Conservation (phyloP, 2,797 vertebrate species). For the Anas bahamensis region DNA sequence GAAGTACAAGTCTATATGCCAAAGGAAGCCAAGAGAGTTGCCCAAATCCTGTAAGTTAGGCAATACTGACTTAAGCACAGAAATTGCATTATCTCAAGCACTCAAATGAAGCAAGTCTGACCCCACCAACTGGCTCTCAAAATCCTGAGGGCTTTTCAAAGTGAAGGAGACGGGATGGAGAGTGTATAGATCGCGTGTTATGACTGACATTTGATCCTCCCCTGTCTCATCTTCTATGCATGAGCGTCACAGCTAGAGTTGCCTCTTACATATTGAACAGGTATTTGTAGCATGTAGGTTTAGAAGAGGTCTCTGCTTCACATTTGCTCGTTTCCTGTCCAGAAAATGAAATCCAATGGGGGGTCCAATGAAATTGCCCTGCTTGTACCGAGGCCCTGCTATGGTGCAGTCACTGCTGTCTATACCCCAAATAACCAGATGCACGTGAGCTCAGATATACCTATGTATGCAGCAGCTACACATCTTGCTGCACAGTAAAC, state of each 20-base stretch:
- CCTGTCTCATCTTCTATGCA: conserved; percentile 21
- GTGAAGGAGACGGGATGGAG: background rate
- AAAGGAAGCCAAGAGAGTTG: conserved; percentile 25
- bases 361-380: rapidly evolving
- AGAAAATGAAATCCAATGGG: background rate
- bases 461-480: background rate
- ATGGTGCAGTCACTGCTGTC: background rate
- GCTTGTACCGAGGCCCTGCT: rapidly evolving
- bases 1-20: background rate
- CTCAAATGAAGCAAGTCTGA: background rate
- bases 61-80: background rate
- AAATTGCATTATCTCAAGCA: background rate
- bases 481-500: background rate
- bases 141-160: background rate
- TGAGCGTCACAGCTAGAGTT: background rate
- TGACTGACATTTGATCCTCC: conserved; percentile 2
- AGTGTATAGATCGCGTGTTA: background rate
- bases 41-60: background rate
- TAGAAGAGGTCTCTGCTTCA: background rate
- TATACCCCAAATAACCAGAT: background rate
- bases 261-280: conserved; percentile 52
- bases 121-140: background rate
- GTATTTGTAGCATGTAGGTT: background rate
- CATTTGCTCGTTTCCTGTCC: background rate
- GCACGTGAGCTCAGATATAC: background rate